Evolutionary conservation across 1,140 invertebrate genomes (phyloP), one percentile per base, ranked within the genome.

Genomic region (Periplaneta americana): DNA sequence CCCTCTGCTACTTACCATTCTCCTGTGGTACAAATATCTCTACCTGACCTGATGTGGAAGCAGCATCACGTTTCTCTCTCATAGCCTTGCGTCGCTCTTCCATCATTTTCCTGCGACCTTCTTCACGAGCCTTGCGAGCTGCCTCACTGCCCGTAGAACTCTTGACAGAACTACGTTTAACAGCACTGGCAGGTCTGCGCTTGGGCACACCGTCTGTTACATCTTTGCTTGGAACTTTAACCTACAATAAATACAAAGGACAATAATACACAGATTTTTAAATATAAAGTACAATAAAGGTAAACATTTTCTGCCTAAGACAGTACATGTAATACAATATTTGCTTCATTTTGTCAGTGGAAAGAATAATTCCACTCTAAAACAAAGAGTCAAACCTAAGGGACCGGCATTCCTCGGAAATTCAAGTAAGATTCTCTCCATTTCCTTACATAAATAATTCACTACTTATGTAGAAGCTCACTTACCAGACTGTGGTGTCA

Each of bases 31-130:
- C 88, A 84, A 91, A 93, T 84, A 93, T 93, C 88, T 92, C 90
- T 31, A 93, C 91, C 81, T 88, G 88, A 82, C 89, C 87, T 81
- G 84, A 81, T 39, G 74, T 81, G 39, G 37, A 74, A 86, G 82
- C 83, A 75, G 89, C 87, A 83, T 90, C 86, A 32, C 83, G 84
- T 33, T 86, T 87, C 28, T 89, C 89, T 80, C 90, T 89, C 90
- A 94, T 92, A 13, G 93, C 93, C 83, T 92, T 92, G 82, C 94
- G 90, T 84, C 91, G 92, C 85, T 95, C 94, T 85, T 96, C 95
- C 77, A 97, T 87, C 89, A 97, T 90, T 84, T 94, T 93, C 83
- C 94, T 94, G 82, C 96, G 90, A 35, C 94, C 93, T 78, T 95
- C 94, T 85, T 97, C 96, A 3, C 96, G 89, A 35, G 93, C 92